Evolutionary conservation across 2,113 vertebrate species (phyloP).

Genomic region (Calyptommatus sinebrachiatus): DNA sequence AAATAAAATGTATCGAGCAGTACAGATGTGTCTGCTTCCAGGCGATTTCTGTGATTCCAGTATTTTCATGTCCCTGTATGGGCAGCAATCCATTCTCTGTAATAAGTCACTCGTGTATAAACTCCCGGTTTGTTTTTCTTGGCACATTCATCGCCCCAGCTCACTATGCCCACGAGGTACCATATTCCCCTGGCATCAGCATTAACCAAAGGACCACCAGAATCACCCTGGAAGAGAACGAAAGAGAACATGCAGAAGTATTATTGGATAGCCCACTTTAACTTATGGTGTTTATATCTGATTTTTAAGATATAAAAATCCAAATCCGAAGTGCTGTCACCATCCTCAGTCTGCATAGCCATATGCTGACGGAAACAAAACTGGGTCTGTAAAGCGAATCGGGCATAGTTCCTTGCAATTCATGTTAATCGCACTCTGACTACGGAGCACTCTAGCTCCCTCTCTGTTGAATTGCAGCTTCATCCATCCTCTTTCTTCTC

Average conservation of each 20-base stretch:
- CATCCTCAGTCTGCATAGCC: too few relatives aligned
- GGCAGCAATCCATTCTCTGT: conserved; percentile 72
- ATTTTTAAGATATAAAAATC: too few relatives aligned
- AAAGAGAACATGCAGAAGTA: neutral
- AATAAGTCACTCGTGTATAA: conserved; percentile 72
- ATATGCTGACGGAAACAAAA: too few relatives aligned
- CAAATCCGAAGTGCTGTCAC: too few relatives aligned
- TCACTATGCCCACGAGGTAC: conserved; percentile 80
- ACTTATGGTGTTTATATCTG: too few relatives aligned
- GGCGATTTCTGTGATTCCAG: conserved; percentile 11
- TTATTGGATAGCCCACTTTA: too few relatives aligned
- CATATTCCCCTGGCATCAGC: conserved; percentile 72
- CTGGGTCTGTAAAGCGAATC: too few relatives aligned
- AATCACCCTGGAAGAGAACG: conserved; percentile 80
- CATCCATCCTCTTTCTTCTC: too few relatives aligned
- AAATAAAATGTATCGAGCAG: neutral
- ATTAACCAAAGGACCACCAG: conserved; percentile 86
- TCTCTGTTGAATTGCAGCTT: too few relatives aligned
- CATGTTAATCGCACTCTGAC: too few relatives aligned
- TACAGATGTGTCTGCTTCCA: conserved; percentile 28
- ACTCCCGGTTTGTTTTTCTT: conserved; percentile 75
- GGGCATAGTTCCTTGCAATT: too few relatives aligned
- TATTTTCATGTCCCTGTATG: conserved; percentile 67
- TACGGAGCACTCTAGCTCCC: too few relatives aligned
- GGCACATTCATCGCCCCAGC: conserved; percentile 79